Evolutionary conservation across 2,888 invertebrate genomes (phyloP).

Genomic region (Fragum whitleyi): DNA sequence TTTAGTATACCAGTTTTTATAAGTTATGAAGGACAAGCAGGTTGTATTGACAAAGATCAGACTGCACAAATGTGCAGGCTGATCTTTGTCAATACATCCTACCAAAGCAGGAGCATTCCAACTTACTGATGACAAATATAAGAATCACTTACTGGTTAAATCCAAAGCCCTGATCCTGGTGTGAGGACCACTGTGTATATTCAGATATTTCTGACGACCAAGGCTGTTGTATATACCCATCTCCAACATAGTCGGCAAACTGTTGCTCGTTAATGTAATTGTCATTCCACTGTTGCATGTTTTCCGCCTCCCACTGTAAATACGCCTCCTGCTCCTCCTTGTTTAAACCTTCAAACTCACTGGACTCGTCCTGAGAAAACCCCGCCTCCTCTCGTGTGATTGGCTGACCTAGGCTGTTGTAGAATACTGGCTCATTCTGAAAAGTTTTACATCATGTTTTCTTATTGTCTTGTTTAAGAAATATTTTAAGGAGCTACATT

Average conservation of each 20-base stretch:
- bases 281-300: constrained; percentile 36
- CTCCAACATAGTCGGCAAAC: constrained; percentile 5
- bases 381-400: constrained; percentile 77
- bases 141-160: constrained; percentile 57
- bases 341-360: constrained; percentile 68
- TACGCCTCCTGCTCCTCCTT: constrained; percentile 74
- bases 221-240: constrained; percentile 35
- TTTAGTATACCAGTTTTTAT: too few species aligned
- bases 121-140: too few species aligned
- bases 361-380: constrained; percentile 62
- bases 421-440: constrained; percentile 79
- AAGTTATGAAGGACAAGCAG: too few species aligned
- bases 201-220: constrained; percentile 56
- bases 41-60: too few species aligned
- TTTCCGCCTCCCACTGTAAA: constrained; percentile 72
- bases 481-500: too few species aligned
- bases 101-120: too few species aligned
- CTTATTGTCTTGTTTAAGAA: too few species aligned
- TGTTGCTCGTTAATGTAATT: constrained; percentile 20
- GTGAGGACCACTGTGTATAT: constrained; percentile 60
- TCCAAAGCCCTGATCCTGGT: constrained; percentile 50
- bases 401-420: constrained; percentile 73
- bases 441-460: too few species aligned
- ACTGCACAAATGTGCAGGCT: too few species aligned
- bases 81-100: too few species aligned